Conservation (phyloP, 2,888 invertebrate genomes). For the Gandaritis pyraliata region DNA sequence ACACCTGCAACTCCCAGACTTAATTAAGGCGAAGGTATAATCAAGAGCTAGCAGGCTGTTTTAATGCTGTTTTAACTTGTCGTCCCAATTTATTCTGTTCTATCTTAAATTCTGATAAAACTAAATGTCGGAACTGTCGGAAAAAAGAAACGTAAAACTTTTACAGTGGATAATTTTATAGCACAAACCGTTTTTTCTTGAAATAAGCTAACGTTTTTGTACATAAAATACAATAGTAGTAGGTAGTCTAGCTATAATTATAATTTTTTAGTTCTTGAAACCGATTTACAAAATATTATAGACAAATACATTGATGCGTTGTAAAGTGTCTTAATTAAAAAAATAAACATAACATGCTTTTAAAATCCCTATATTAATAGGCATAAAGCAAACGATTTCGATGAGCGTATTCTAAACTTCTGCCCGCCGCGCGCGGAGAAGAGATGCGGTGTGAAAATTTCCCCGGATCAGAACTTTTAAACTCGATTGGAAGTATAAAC, state of each 20-base stretch:
- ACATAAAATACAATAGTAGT: too few relatives aligned
- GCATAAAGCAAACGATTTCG: slow-evolving; percentile 11
- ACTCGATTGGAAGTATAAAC: slow-evolving; percentile 53
- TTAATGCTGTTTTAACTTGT: slow-evolving; percentile 63
- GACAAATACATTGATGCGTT: too few relatives aligned
- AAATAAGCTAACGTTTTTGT: too few relatives aligned
- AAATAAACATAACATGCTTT: not conserved
- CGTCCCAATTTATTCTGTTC: slow-evolving; percentile 34
- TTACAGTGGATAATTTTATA: not conserved
- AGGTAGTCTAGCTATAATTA: too few relatives aligned
- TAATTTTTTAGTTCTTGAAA: too few relatives aligned
- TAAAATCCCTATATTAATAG: slow-evolving; percentile 7
- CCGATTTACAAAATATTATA: too few relatives aligned
- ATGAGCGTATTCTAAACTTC: slow-evolving; percentile 26
- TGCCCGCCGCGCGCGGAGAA: slow-evolving; percentile 13
- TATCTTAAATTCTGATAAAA: slow-evolving; percentile 26
- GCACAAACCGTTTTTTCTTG: not conserved
- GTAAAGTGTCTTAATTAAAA: too few relatives aligned
- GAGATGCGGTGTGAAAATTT: slow-evolving; percentile 41
- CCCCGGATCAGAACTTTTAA: slow-evolving; percentile 44
- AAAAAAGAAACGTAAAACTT: slow-evolving; percentile 3
- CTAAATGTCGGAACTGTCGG: slow-evolving; percentile 7
- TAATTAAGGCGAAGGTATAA: slow-evolving; percentile 63
- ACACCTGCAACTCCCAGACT: slow-evolving; percentile 60
- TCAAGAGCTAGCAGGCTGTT: slow-evolving; percentile 58